These are phyloP conservation scores for Drosophila nr. medialis DNA, from an alignment of 2,888 invertebrate genomes.

Conservation along the genomic window DNA sequence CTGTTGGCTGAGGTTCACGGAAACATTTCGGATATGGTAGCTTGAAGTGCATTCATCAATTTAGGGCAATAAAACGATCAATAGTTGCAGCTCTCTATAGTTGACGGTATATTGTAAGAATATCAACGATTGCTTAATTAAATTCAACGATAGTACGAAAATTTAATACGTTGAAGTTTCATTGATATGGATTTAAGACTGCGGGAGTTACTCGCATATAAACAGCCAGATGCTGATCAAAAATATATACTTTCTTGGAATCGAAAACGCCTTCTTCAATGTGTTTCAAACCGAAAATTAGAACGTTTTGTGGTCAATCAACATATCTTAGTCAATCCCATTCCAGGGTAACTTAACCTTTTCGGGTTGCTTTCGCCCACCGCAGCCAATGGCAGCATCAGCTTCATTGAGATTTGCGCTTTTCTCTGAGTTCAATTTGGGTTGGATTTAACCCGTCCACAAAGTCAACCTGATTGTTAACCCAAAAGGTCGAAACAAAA, in stretches of 20 bases:
- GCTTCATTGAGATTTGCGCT: constrained; percentile 38
- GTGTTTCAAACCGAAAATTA: neutral
- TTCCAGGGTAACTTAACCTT: constrained; percentile 23
- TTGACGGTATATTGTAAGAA: neutral
- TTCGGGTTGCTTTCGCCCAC: constrained; percentile 38
- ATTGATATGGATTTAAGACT: no score
- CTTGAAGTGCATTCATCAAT: neutral
- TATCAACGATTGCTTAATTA: no score
- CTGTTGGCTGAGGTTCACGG: neutral
- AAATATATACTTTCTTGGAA: no score
- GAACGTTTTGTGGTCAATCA: constrained; percentile 9
- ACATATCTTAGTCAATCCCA: neutral
- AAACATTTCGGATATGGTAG: neutral
- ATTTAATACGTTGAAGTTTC: neutral
- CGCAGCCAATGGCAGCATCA: constrained; percentile 55
- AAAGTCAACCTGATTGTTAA: constrained; percentile 26
- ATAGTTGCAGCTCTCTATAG: neutral
- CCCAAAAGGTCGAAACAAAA: constrained; percentile 22
- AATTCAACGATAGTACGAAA: neutral
- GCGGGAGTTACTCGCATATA: no score
- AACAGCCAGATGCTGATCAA: no score
- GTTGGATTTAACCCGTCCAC: neutral
- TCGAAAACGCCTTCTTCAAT: neutral
- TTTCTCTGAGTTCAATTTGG: constrained; percentile 16
- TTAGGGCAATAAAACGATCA: neutral